Base-by-base conservation (phyloP, 2,888 invertebrate species). In the Archaeoteleia sp. region DNA sequence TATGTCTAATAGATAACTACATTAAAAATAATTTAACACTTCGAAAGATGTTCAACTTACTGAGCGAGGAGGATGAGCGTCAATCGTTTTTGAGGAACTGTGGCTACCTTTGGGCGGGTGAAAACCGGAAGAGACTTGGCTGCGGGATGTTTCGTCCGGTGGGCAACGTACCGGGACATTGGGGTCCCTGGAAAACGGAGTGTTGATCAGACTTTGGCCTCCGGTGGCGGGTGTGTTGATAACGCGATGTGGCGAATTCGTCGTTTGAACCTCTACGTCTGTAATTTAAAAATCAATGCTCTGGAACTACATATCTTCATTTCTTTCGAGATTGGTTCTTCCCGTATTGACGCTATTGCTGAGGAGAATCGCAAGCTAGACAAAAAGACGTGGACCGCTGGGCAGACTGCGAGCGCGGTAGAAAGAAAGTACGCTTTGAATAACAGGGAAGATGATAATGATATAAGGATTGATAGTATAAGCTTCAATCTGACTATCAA, bases 121-220 rank as follows among this genome's bases (percentile, higher is more conserved):
- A 71, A 66, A 68, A 60, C 53, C 75, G 48, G 75, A 13, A 48
- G 73, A 70, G 66, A 48, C 58, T 65, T 73, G 74, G 65, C 65
- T 70, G 57, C 67, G 77, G 72, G 70, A 54, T 9, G 46, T 23
- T 17, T 79, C 78, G 67, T 78, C 79, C 51, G 80, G 78, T 15
- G 81, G 81, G 62, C 82, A 81, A 67, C 77, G 80, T 62, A 84
- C 77, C 58, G 84, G 80, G 73, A 82, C 76, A 74, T 78, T 83
- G 37, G 84, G 83, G 71, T 85, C 84, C 70, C 85, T 84, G 78
- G 82, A 82, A 80, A 84, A 85, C 76, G 84, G 84, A 78, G 80
- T 83, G 81, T 85, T 81, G 78, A 85, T 85, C 71, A 85, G 79
- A 81, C 80, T 83, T 75, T 82, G 81, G 53, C 77, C 82, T 70